These are phyloP conservation scores for Luffia ferchaultella DNA, from an alignment of 2,888 invertebrate species.

Conservation along the genomic window DNA sequence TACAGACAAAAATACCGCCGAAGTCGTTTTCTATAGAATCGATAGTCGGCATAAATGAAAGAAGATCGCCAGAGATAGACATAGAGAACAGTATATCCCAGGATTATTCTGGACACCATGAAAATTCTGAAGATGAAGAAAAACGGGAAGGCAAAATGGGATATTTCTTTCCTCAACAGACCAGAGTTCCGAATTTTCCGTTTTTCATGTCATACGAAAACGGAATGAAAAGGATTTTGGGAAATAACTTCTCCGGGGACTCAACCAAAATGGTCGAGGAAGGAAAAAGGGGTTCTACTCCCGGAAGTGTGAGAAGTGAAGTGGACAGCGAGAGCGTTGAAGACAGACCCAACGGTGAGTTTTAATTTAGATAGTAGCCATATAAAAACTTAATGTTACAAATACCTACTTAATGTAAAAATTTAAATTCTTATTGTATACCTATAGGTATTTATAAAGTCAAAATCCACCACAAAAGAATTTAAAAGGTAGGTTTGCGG, in stretches of 20 bases:
- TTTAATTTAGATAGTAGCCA: too few species aligned
- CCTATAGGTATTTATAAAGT: too few species aligned
- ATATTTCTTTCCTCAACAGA: slow-evolving; percentile 54
- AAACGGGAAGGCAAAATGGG: slow-evolving; percentile 43
- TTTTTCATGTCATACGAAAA: slow-evolving; percentile 59
- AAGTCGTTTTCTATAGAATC: slow-evolving; percentile 73
- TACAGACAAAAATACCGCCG: slow-evolving; percentile 56
- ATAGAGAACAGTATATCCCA: slow-evolving; percentile 49
- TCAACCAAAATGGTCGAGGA: slow-evolving; percentile 33
- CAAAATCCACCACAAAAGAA: too few species aligned
- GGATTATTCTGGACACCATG: slow-evolving; percentile 33
- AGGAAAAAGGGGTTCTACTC: slow-evolving; percentile 42
- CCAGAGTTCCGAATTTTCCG: slow-evolving; percentile 51
- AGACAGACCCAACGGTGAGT: slow-evolving; percentile 50
- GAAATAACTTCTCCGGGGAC: slow-evolving; percentile 23
- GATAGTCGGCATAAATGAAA: slow-evolving; percentile 53
- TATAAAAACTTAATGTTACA: too few species aligned
- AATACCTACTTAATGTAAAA: too few species aligned
- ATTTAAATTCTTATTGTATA: too few species aligned
- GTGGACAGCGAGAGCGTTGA: slow-evolving; percentile 56
- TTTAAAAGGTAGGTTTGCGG: too few species aligned
- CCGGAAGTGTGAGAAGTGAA: slow-evolving; percentile 51
- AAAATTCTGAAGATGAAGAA: slow-evolving; percentile 47
- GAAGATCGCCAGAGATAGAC: slow-evolving; percentile 53
- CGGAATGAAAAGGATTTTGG: slow-evolving; percentile 25